Conservation (phyloP, 2,113 vertebrate species). For the Fulmarus glacialis region DNA sequence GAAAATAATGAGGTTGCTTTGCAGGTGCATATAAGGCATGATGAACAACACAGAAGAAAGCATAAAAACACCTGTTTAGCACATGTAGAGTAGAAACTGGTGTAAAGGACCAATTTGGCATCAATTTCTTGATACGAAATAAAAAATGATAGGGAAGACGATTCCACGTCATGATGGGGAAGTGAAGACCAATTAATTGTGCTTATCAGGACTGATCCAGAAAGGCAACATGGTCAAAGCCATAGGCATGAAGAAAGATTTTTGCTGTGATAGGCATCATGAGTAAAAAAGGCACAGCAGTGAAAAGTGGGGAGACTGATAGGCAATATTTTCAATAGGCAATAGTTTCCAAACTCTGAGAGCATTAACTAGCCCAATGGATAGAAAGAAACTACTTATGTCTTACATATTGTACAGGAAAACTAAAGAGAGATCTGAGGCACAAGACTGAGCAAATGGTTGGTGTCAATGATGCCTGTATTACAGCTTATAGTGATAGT, state of each 20-base stretch:
- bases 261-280: not conserved
- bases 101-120: not conserved
- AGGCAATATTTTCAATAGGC: no score
- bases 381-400: not conserved
- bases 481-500: not conserved
- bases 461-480: not conserved
- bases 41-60: not conserved
- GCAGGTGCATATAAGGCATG: not conserved
- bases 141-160: not conserved
- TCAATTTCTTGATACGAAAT: not conserved
- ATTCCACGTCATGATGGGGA: not conserved
- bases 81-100: not conserved
- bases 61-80: not conserved
- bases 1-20: not conserved
- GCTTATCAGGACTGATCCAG: not conserved
- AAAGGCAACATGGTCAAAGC: not conserved
- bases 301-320: not conserved
- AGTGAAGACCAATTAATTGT: not conserved
- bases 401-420: not conserved
- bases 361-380: not conserved
- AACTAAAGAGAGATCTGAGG: not conserved
- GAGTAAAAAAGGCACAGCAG: not conserved
- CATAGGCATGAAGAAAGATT: not conserved
- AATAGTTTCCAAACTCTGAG: not conserved
- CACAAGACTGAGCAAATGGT: not conserved